A percentile compares a stretch with the other conserved stretches of the same genome.
Evolutionary conservation across 2,797 vertebrate species (phyloP).

Genomic region (Anniella stebbinsi): DNA sequence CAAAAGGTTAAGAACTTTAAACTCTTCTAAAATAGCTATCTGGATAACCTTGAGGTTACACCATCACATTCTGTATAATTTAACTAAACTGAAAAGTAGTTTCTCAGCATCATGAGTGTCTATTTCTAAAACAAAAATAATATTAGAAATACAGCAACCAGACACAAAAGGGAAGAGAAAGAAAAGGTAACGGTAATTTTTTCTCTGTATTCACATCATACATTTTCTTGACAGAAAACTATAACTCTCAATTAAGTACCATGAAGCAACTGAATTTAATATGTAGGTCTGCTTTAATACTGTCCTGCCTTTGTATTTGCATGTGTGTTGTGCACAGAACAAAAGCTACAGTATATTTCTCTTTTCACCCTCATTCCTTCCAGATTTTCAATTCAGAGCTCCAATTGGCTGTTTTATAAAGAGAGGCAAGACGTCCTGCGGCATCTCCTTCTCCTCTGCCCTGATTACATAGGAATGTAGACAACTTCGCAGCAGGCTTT

Average conservation of each 20-base stretch:
- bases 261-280: neutral
- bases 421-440: neutral
- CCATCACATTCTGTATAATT: neutral
- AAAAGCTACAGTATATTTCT: neutral
- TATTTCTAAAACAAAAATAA: constrained; percentile 28
- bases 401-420: neutral
- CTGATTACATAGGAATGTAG: neutral
- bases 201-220: constrained; percentile 38
- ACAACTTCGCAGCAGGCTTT: constrained; percentile 9
- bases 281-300: constrained; percentile 23
- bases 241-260: constrained; percentile 4
- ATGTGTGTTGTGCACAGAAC: neutral
- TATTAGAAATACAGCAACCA: neutral
- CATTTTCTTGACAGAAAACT: constrained; percentile 24
- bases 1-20: neutral
- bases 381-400: neutral
- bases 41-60: neutral
- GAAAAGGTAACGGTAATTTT: neutral
- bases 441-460: neutral
- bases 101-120: constrained; percentile 35
- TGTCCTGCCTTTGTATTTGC: neutral
- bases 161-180: constrained; percentile 22
- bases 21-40: neutral
- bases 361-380: neutral
- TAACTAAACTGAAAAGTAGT: constrained; percentile 46